Conservation (phyloP, 2,888 invertebrate genomes). For the Cephus sareptanus region DNA sequence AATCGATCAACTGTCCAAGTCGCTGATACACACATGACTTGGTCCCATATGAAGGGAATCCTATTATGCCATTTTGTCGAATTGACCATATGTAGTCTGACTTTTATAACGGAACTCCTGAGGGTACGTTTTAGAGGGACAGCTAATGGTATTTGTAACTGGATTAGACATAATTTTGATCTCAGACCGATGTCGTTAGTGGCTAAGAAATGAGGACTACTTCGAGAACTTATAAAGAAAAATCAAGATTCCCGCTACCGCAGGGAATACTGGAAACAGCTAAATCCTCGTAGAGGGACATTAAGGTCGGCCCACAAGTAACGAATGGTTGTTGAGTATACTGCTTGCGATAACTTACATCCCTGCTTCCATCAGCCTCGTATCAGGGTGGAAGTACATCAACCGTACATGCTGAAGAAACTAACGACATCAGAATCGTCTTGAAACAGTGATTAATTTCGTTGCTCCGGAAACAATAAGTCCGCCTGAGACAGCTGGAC, state of each 20-base stretch:
- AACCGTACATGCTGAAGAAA: constrained; percentile 8
- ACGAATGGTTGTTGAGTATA: background rate
- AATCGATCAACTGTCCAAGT: background rate
- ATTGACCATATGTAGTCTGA: background rate
- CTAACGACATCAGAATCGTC: background rate
- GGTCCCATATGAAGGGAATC: background rate
- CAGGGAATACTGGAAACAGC: background rate
- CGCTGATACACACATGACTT: background rate
- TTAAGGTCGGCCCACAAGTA: background rate
- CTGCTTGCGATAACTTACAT: background rate
- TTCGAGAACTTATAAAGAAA: background rate
- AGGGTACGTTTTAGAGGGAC: background rate
- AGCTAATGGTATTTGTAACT: background rate
- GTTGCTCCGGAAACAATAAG: background rate
- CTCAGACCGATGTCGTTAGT: background rate
- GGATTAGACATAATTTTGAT: background rate
- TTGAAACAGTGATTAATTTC: constrained; percentile 6
- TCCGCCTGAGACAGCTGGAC: background rate
- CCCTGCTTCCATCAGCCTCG: background rate
- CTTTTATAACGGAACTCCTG: background rate
- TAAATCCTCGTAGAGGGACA: background rate
- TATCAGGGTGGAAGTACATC: background rate
- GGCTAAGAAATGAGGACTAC: background rate
- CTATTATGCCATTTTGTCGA: background rate
- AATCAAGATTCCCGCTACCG: background rate